Conservation (phyloP, 2,797 vertebrate species). For the Anomalospiza imberbis region DNA sequence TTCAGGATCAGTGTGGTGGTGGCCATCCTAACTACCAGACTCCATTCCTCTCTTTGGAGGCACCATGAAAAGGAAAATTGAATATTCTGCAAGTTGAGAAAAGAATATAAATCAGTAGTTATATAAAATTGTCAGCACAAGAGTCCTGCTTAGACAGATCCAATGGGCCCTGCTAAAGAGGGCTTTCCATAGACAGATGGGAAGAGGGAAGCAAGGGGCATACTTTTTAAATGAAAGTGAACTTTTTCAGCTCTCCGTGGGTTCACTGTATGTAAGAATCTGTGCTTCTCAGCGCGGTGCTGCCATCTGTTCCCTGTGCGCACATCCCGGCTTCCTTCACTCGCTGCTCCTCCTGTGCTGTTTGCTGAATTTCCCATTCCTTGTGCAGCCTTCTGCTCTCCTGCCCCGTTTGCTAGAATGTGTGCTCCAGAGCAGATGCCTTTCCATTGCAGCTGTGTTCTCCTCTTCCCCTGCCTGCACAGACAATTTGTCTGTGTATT, state of each 20-base stretch:
- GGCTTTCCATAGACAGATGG: constrained; percentile 26
- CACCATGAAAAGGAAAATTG: not conserved
- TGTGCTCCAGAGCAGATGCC: not conserved
- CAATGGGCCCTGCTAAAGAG: not conserved
- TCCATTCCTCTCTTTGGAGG: not conserved
- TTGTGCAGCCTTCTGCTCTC: not conserved
- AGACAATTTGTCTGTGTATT: not conserved
- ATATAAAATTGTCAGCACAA: not conserved
- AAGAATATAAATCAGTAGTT: not conserved
- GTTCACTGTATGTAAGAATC: not conserved
- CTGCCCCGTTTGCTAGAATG: not conserved
- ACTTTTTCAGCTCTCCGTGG: not conserved
- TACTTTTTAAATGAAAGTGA: not conserved
- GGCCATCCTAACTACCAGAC: not conserved
- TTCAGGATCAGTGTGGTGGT: not conserved
- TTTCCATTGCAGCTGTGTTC: not conserved
- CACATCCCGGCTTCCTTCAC: not conserved
- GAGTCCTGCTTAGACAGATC: not conserved
- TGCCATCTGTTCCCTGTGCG: constrained; percentile 38
- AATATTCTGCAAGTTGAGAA: not conserved
- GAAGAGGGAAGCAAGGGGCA: constrained; percentile 1
- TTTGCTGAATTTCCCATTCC: not conserved
- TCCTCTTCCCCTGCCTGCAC: not conserved
- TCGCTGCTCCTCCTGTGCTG: not conserved
- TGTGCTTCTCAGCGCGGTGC: not conserved